Evolutionary conservation across 1,140 invertebrate genomes (phyloP), one percentile per base, ranked within the genome.

Genomic region (Sycobia sp.): DNA sequence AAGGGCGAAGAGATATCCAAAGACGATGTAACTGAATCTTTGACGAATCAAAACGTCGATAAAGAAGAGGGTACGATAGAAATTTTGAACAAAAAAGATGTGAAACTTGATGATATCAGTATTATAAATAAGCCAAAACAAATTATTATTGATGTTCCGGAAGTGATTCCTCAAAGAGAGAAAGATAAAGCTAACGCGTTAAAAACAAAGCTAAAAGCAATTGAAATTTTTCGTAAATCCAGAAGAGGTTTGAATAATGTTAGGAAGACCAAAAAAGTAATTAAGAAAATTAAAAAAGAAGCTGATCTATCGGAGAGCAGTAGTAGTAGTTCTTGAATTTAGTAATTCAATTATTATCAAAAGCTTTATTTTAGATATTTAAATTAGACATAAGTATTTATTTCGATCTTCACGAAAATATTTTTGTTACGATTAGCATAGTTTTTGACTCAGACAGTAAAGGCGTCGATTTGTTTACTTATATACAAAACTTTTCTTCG

Each of bases 151-250:
- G 11, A 10, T 22, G 29, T 22, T 14, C 73, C 65, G 66, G 87
- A 90, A 82, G 76, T 86, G 1, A 92, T 93, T 74, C 90, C 90
- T 1, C 91, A 93, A 73, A 84, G 86, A 64, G 87, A 91, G 71
- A 85, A 84, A 59, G 86, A 90, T 57, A 86, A 87, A 75, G 77
- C 82, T 57, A 83, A 85, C 69, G 76, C 88, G 39, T 75, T 89
- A 34, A 81, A 88, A 67, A 89, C 86, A 47, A 93, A 91, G 80
- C 69, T 89, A 36, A 88, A 89, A 75, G 91, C 91, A 10, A 91
- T 91, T 43, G 89, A 91, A 76, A 66, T 91, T 55, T 87, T 90
- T 67, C 85, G 88, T 67, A 90, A 88, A 73, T 86, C 88, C 7
- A 87, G 86, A 69, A 80, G 84, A 69, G 86, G 85, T 66, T 76